Evolutionary conservation across 2,113 vertebrate genomes (phyloP), one percentile per base, ranked within the genome.

Genomic region (Oreochromis tanganicae): DNA sequence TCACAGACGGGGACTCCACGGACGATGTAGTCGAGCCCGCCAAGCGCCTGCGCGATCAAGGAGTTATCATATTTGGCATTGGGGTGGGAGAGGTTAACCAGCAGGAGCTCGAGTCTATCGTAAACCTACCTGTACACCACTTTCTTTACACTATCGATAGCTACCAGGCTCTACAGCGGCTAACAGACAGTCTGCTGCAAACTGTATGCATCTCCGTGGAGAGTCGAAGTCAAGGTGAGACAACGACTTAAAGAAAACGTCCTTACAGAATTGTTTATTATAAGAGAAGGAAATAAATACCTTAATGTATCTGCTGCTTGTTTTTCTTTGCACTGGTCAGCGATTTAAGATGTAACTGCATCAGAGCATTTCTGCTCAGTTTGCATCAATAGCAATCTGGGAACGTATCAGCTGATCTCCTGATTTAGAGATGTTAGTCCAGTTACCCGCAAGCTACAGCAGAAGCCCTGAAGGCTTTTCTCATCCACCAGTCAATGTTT

Each of bases 1-100:
- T 98, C 89, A 97, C 97, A 0, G 96, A 97, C 2, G 97, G 97
- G 1, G 95, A 95, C 4, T 97, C 97, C 1, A 27, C 19, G 0
- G 97, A 97, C 68, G 89, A 97, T 1, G 96, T 97, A 6, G n/a
- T 68, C 1, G 36, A 4, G 3, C 93, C 95, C 1, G 96, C 97
- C 1, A 90, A 81, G 21, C 34, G 36, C 1, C 91, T 98, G 54
- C 96, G 95, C 79, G 11, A 86, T 43, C 84, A 92, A 2, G 97
- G 96, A 0, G 95, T 97, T 29, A 93, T 96, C 3, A 87, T 98
- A 38, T 97, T 96, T 5, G 95, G 94, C 80, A 95, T 97, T 24
- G 97, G 96, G 3, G 93, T 97, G 71, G 96, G 96, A 12, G 17
- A 92, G 1, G 93, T 88, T 21, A 93, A 96, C 80, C 7, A 21